Conservation (phyloP, 2,113 vertebrate genomes). For the Trematomus loennbergii region DNA sequence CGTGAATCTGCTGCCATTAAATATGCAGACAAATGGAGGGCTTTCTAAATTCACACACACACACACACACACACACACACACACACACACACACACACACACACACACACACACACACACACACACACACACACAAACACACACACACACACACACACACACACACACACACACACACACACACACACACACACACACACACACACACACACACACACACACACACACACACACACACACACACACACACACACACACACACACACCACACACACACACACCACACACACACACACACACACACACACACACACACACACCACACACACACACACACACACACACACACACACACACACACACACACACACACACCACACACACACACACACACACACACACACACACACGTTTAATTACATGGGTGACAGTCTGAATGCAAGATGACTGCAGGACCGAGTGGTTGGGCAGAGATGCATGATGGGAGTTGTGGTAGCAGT, state of each 20-base stretch:
- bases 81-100: background rate
- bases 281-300: too few relatives aligned
- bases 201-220: background rate
- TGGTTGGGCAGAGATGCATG: slow-evolving; percentile 37
- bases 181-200: too few relatives aligned
- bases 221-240: background rate
- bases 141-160: too few relatives aligned
- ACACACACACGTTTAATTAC: slow-evolving; percentile 39
- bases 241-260: too few relatives aligned
- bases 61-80: too few relatives aligned
- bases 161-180: background rate
- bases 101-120: background rate
- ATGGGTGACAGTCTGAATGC: slow-evolving; percentile 14
- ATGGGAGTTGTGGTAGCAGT: slow-evolving; percentile 10
- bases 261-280: background rate
- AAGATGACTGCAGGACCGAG: slow-evolving; percentile 27
- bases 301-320: too few relatives aligned
- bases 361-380: too few relatives aligned
- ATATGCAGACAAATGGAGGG: slow-evolving; percentile 67
- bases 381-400: too few relatives aligned
- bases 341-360: slow-evolving; percentile 7
- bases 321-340: background rate
- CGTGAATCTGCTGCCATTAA: slow-evolving; percentile 47
- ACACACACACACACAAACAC: background rate
- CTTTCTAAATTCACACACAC: slow-evolving; percentile 43